These are phyloP conservation scores for Fulmarus glacialis DNA, from an alignment of 2,113 vertebrate species.

Conservation along the genomic window DNA sequence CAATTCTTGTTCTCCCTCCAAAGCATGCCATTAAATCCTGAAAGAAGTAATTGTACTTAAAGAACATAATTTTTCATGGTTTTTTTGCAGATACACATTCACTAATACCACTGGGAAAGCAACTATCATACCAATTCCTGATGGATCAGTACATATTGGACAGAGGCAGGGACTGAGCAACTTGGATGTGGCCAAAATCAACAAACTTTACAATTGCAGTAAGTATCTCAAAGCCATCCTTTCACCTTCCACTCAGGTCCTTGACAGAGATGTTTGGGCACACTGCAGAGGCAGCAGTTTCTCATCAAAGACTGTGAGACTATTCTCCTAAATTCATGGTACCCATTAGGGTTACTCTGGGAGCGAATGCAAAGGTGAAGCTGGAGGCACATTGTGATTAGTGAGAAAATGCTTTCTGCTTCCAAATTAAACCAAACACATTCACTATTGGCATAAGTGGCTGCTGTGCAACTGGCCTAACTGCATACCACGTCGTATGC, in stretches of 20 bases:
- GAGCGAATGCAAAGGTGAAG: not conserved
- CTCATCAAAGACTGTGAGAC: not conserved
- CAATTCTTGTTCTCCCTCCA: not conserved
- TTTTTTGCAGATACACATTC: constrained; percentile 77
- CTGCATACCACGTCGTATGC: too few relatives aligned
- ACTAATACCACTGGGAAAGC: constrained; percentile 79
- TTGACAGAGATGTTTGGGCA: not conserved
- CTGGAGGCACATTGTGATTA: not conserved
- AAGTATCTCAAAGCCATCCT: not conserved
- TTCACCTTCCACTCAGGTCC: not conserved
- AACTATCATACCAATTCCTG: constrained; percentile 82
- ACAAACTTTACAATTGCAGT: constrained; percentile 83
- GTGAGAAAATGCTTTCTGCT: not conserved
- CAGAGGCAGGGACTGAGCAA: constrained; percentile 81
- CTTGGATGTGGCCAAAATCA: constrained; percentile 83
- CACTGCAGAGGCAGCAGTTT: not conserved
- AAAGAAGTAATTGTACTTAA: not conserved
- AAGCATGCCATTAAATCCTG: not conserved
- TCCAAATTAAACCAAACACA: not conserved
- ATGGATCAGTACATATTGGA: constrained; percentile 78
- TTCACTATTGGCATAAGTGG: not conserved
- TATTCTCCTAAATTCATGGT: not conserved
- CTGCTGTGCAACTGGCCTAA: not conserved
- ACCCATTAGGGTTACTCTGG: not conserved
- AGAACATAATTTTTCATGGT: not conserved